phyloP scores from a whole-genome alignment of 2,113 vertebrate species.

The Megaceryle maxima region DNA sequence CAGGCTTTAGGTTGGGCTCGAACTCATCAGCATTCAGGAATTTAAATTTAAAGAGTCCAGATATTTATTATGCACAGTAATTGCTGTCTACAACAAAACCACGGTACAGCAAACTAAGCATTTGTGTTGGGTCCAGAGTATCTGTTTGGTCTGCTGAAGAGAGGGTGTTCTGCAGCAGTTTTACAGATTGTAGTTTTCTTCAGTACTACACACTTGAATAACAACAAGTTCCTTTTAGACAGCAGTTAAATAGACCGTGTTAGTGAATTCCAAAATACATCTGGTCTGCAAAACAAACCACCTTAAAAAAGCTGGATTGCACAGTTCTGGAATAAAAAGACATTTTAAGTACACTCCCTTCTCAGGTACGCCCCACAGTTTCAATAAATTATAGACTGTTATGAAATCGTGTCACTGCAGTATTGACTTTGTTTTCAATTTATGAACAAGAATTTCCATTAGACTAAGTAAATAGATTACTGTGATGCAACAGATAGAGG shows the following conservation, averaged over 20 bases:
- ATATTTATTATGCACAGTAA: neutral
- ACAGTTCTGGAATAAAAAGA: neutral
- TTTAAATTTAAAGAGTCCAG: neutral
- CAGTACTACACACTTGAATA: neutral
- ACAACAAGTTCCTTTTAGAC: neutral
- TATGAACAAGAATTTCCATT: slow-evolving; percentile 62
- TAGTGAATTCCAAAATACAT: neutral
- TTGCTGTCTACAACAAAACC: neutral
- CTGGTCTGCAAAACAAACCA: neutral
- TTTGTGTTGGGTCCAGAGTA: neutral
- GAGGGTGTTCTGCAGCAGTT: neutral
- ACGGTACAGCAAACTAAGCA: neutral
- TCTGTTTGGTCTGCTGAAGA: neutral
- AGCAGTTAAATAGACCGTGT: neutral
- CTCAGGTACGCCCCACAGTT: neutral
- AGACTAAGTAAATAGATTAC: slow-evolving; percentile 48
- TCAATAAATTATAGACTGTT: neutral
- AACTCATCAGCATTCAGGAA: neutral
- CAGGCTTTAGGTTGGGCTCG: neutral
- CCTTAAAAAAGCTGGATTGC: neutral
- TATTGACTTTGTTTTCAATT: slow-evolving; percentile 48
- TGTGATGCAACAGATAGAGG: slow-evolving; percentile 9
- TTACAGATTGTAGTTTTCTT: neutral
- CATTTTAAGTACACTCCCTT: neutral
- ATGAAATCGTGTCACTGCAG: neutral